Evolutionary conservation across 2,888 invertebrate genomes (phyloP).

Genomic region (Hofmannophila pseudospretella): DNA sequence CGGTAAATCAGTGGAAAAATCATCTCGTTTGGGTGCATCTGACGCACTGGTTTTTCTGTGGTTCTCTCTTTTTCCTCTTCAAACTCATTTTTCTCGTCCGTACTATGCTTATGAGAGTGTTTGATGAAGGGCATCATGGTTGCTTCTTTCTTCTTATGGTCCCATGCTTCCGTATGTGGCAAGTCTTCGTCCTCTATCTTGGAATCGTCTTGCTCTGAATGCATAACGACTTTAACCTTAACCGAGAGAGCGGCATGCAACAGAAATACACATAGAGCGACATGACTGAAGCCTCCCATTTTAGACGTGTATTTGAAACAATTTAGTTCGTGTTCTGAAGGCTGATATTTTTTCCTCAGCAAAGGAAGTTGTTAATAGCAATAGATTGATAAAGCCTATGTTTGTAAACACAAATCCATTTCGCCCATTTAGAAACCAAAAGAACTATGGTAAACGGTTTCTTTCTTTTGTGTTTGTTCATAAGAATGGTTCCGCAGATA

Average conservation of each 20-base stretch:
- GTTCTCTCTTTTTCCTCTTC: conserved; percentile 41
- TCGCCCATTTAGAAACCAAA: conserved; percentile 23
- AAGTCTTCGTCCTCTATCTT: conserved; percentile 47
- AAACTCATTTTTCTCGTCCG: conserved; percentile 35
- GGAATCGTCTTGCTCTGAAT: conserved; percentile 60
- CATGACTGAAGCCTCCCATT: conserved; percentile 33
- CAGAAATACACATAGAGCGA: conserved; percentile 31
- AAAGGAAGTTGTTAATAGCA: conserved; percentile 30
- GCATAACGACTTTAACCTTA: conserved; percentile 65
- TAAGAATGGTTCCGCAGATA: neutral
- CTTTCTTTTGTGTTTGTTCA: conserved; percentile 8
- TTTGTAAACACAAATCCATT: conserved; percentile 45
- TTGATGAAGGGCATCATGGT: conserved; percentile 51
- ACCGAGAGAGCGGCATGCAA: conserved; percentile 40
- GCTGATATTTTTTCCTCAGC: conserved; percentile 8
- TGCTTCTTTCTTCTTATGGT: conserved; percentile 30
- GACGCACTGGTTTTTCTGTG: conserved; percentile 39
- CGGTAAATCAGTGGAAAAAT: conserved; percentile 63
- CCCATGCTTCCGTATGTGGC: conserved; percentile 36
- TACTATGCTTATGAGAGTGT: conserved; percentile 25
- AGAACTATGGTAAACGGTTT: conserved; percentile 13
- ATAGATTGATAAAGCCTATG: conserved; percentile 40
- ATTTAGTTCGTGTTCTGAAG: neutral
- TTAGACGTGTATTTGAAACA: conserved; percentile 14
- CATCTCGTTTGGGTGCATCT: conserved; percentile 60